Evolutionary conservation across 1,140 invertebrate species (phyloP).

Genomic region (Amphibalanus amphitrite): DNA sequence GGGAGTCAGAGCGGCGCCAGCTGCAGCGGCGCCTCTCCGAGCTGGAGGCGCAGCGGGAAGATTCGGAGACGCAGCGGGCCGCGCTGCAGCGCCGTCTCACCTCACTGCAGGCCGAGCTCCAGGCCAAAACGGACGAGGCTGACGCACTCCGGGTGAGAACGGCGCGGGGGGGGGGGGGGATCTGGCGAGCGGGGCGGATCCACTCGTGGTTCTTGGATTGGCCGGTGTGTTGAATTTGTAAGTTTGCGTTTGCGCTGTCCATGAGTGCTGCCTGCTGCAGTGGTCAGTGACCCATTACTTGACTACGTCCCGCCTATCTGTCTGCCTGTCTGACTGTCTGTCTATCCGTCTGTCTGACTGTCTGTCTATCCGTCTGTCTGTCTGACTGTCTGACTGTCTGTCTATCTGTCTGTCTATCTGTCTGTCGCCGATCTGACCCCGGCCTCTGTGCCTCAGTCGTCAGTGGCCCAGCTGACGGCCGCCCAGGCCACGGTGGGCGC

Average conservation of each 20-base stretch:
- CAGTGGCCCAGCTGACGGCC: constrained; percentile 18
- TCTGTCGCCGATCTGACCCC: constrained; percentile 23
- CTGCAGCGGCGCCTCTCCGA: constrained; percentile 6
- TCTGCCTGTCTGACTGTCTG: too few species aligned
- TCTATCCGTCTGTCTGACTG: too few species aligned
- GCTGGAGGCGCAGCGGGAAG: constrained; percentile 19
- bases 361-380: too few species aligned
- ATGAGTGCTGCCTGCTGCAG: not conserved
- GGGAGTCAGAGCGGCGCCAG: constrained; percentile 10
- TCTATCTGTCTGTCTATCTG: too few species aligned
- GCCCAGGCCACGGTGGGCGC: constrained; percentile 23
- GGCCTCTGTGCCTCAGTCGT: constrained; percentile 18
- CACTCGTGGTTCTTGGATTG: not conserved
- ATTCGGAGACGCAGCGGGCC: constrained; percentile 23
- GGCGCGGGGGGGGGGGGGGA: too few species aligned
- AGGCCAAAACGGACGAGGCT: too few species aligned
- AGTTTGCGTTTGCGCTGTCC: too few species aligned
- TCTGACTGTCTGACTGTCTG: too few species aligned
- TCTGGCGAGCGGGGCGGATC: too few species aligned
- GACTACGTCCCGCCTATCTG: constrained; percentile 11
- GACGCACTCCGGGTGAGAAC: not conserved
- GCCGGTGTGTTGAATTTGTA: too few species aligned
- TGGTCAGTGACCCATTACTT: not conserved
- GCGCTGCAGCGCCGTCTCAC: constrained; percentile 21
- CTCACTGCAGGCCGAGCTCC: constrained; percentile 22